Evolutionary conservation across 2,888 invertebrate genomes (phyloP).

Genomic region (Protophormia terraenovae): DNA sequence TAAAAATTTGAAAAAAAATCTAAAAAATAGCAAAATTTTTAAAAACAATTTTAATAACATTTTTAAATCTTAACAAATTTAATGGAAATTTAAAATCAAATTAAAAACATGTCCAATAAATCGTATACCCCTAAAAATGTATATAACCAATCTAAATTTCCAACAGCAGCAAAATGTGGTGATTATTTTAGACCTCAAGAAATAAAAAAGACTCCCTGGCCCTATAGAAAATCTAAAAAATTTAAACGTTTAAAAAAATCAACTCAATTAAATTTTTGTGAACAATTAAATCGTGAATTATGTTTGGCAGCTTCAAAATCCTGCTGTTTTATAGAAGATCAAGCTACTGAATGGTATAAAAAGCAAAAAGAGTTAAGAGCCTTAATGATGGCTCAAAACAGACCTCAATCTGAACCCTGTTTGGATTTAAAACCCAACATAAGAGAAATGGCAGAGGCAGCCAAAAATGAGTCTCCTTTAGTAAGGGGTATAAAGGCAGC

Average conservation of each 20-base stretch:
- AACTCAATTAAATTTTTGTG: neutral
- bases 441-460: constrained; percentile 5
- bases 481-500: too few relatives aligned
- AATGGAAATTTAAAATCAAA: too few relatives aligned
- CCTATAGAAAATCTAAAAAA: constrained; percentile 3
- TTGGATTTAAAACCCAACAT: constrained; percentile 24
- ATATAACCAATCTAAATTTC: too few relatives aligned
- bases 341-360: constrained; percentile 64
- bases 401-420: neutral
- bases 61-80: too few relatives aligned
- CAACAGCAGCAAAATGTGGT: constrained; percentile 41
- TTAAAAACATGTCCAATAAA: too few relatives aligned
- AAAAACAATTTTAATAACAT: too few relatives aligned
- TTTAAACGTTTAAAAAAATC: neutral
- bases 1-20: too few relatives aligned
- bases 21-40: too few relatives aligned
- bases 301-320: constrained; percentile 49
- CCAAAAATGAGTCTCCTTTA: too few relatives aligned
- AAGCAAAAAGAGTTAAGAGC: constrained; percentile 35
- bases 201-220: neutral
- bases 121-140: too few relatives aligned
- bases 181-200: constrained; percentile 14
- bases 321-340: constrained; percentile 60
- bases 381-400: neutral
- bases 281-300: constrained; percentile 11